Base-by-base conservation (phyloP, 2,888 invertebrate species). In the Linnaemya vulpina region DNA sequence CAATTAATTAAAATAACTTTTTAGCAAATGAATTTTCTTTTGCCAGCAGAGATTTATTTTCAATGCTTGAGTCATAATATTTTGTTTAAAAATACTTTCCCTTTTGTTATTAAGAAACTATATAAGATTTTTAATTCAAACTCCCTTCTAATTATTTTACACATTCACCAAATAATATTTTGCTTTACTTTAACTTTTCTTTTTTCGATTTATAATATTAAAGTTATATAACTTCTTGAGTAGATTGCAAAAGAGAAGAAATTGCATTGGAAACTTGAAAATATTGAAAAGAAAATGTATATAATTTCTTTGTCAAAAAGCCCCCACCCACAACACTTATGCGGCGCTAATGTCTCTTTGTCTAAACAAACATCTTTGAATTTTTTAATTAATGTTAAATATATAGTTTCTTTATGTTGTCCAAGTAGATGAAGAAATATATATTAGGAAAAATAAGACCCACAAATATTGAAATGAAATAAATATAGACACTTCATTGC, bases 371-470 rank as follows among this genome's bases (percentile, higher is more conserved):
- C 60, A 49, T 55, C 30, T 49, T 58, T 25, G 46, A 40, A n/a
- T 58, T 77, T 77, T 22, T 68, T 68, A 68, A 68, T 77, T 77
- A 49, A 60, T 58, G 35, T 49, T 55, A 20, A 63, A 25, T 46
- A 17, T 30, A 60, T 3, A 60, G 13, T 25, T 53, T 11, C 13
- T 58, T 58, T 46, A n/a, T 55, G 43, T 51, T 63, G 53, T 17
- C n/a, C 68, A 10, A 9, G 25, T 49, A 68, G 49, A 77, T 60
- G 20, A n/a, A 43, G 30, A 5, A n/a, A n/a, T n/a, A n/a, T n/a
- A n/a, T n/a, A n/a, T n/a, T n/a, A n/a, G n/a, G n/a, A n/a, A 60
- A 30, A 65, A 65, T 1, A 49, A 60, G 35, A 38, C 5, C 13
- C 15, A 62, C 74, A 75, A 75, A 65, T 76, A 55, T 58, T 43